phyloP scores from a whole-genome alignment of 2,888 invertebrate genomes.

The Meteorus cinctellus region DNA sequence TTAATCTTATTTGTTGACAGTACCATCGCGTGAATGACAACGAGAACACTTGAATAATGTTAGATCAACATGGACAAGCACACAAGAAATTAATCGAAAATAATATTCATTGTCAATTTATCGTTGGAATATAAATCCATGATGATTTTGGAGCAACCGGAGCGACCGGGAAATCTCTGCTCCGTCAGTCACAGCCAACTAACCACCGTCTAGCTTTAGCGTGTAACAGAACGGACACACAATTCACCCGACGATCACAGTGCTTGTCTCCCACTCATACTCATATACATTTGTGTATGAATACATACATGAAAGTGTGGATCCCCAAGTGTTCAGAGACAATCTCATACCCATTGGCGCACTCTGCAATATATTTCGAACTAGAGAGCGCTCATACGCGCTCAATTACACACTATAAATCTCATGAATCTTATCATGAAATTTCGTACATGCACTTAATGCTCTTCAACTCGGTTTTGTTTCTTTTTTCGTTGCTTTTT shows the following conservation, averaged over 20 bases:
- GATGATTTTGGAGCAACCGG: neutral
- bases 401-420: no score
- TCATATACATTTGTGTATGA: neutral
- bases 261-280: slow-evolving; percentile 31
- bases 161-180: neutral
- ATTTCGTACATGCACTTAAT: neutral
- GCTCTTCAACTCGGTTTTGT: no score
- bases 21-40: slow-evolving; percentile 36
- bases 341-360: slow-evolving; percentile 8
- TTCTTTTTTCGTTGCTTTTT: neutral
- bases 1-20: slow-evolving; percentile 42
- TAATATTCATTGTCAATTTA: slow-evolving; percentile 9
- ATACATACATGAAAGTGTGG: neutral
- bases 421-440: no score
- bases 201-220: slow-evolving; percentile 7
- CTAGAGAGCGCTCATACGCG: slow-evolving; percentile 16
- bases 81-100: neutral
- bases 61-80: slow-evolving; percentile 33
- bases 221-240: slow-evolving; percentile 18
- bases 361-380: slow-evolving; percentile 17
- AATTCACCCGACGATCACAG: slow-evolving; percentile 23
- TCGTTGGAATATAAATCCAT: neutral
- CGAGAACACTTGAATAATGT: slow-evolving; percentile 32
- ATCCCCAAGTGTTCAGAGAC: neutral
- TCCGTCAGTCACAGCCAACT: slow-evolving; percentile 1